phyloP scores from a whole-genome alignment of 2,888 invertebrate species.

The Caenorhabditis imperialis region DNA sequence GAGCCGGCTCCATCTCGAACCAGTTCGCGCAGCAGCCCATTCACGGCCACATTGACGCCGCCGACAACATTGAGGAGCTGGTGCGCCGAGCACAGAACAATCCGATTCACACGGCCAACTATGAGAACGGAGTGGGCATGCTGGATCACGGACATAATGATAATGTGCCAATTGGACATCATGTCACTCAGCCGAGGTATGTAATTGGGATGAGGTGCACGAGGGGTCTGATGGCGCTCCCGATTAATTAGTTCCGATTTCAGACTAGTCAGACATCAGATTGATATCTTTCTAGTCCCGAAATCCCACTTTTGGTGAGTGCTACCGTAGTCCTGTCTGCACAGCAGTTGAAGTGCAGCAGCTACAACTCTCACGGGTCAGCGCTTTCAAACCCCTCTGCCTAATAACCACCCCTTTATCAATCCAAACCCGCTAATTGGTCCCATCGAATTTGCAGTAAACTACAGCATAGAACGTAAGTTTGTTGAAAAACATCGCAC shows the following conservation, averaged over 20 bases:
- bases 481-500: constrained; percentile 25
- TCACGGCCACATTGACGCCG: constrained; percentile 24
- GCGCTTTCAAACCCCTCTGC: constrained; percentile 27
- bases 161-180: constrained; percentile 74
- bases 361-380: constrained; percentile 1
- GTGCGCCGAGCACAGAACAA: constrained; percentile 57
- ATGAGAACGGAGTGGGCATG: constrained; percentile 38
- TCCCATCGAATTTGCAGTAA: constrained; percentile 72
- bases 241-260: neutral
- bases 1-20: constrained; percentile 37
- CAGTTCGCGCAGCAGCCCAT: constrained; percentile 40
- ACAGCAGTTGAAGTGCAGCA: constrained; percentile 20
- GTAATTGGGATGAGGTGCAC: constrained; percentile 10
- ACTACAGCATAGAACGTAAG: constrained; percentile 76
- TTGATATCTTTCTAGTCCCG: too few relatives aligned
- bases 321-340: constrained; percentile 23
- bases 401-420: constrained; percentile 10
- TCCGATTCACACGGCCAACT: constrained; percentile 58
- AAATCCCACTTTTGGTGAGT: too few relatives aligned
- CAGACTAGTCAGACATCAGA: too few relatives aligned
- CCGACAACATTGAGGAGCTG: constrained; percentile 60
- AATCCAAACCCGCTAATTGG: neutral
- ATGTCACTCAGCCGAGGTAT: constrained; percentile 74
- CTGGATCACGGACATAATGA: constrained; percentile 55
- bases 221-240: constrained; percentile 34